Evolutionary conservation across 1,140 invertebrate species (phyloP), one percentile per base, ranked within the genome.

Genomic region (Zaprionus ornatus): DNA sequence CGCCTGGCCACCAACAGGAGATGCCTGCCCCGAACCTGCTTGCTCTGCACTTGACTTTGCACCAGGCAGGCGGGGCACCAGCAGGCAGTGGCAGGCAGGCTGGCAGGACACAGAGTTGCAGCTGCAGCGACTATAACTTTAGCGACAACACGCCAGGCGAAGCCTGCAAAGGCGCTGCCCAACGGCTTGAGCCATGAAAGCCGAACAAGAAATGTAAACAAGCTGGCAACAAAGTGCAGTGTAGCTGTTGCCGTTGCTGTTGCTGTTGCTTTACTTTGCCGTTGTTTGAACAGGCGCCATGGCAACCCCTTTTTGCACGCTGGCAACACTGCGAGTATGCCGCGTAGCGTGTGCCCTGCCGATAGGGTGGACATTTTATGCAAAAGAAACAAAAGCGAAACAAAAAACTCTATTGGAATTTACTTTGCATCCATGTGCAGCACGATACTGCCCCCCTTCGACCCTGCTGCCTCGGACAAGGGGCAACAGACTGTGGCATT

Each of bases 41-140:
- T 23, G 27, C 54, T 40, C 42, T 81, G 85, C 85, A 88, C 85
- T 85, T 85, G 82, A 85, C 82, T 85, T 84, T 84, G 75, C n/a
- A n/a, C 57, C 55, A 60, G 56, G 64, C 55, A 42, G 23, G 21
- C 42, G 17, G 59, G 55, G 27, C 21, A 50, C 6, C 7, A 50
- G 45, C n/a, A 21, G 17, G 48, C 19, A 52, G 48, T 23, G 21
- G 1, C n/a, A 85, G 78, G 82, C 83, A 85, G 83, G 77, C 84
- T 87, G 80, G 65, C n/a, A 35, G 17, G 17, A 35, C 19, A 27
- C 2, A 27, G 5, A 21, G 13, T 45, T 45, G 40, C 37, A 54
- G 25, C 13, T 54, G 73, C 60, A 75, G 68, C 79, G 72, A 73
- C 75, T 71, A 80, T 68, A 83, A 90, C 65, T 90, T 90, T 73